Evolutionary conservation across 2,888 invertebrate genomes (phyloP).

Genomic region (Drosophila colorata): DNA sequence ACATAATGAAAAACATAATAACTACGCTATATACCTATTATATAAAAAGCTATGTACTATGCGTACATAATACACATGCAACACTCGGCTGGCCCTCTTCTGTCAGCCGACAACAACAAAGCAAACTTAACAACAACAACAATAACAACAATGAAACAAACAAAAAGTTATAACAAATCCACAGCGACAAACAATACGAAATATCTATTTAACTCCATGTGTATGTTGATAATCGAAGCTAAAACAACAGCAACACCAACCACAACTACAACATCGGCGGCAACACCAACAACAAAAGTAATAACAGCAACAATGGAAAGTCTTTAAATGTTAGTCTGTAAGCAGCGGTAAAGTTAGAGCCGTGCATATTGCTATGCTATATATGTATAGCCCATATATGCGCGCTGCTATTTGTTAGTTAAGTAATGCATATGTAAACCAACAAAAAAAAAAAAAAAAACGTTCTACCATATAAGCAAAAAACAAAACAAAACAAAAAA

Average conservation of each 20-base stretch:
- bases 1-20: conserved; percentile 43
- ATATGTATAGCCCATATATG: conserved; percentile 39
- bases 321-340: conserved; percentile 75
- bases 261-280: neutral
- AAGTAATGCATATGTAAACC: conserved; percentile 60
- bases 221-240: conserved; percentile 9
- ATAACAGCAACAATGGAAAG: conserved; percentile 59
- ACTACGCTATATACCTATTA: conserved; percentile 55
- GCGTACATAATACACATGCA: conserved; percentile 52
- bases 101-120: conserved; percentile 27
- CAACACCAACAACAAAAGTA: conserved; percentile 28
- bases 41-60: conserved; percentile 49
- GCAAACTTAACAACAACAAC: conserved; percentile 33
- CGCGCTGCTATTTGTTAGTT: conserved; percentile 72
- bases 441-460: conserved; percentile 34
- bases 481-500: conserved; percentile 58
- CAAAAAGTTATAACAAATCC: conserved; percentile 7
- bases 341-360: conserved; percentile 63
- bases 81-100: conserved; percentile 31
- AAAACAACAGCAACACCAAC: conserved; percentile 1
- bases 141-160: conserved; percentile 13
- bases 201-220: conserved; percentile 27
- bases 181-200: conserved; percentile 21
- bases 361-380: conserved; percentile 48
- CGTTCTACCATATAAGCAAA: conserved; percentile 62